A percentile compares a stretch with the other conserved stretches of the same genome.
Conservation (phyloP, 37 sponge, comb jelly and placozoan species). For the Amphimedon queenslandica region DNA sequence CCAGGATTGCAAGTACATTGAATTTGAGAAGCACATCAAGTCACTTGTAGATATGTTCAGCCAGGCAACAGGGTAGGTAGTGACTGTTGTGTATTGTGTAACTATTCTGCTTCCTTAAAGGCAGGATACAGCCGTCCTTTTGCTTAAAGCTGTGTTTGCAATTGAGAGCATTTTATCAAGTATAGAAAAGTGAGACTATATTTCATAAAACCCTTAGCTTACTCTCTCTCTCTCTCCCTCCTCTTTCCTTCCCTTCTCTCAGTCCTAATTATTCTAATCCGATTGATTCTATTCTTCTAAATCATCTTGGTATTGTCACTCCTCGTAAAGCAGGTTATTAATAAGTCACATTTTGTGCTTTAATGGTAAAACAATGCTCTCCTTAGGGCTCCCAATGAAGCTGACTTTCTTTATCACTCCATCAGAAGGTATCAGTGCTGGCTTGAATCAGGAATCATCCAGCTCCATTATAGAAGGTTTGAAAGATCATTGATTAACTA, state of each 20-base stretch:
- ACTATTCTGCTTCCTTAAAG: not conserved
- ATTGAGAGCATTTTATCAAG: not conserved
- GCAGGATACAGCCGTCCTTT: not conserved
- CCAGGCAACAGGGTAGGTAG: not conserved
- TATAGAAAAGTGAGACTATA: not conserved
- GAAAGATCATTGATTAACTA: no score
- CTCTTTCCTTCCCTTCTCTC: no score
- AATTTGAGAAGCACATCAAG: not conserved
- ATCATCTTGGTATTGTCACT: not conserved
- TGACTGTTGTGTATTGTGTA: no score
- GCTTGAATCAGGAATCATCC: no score
- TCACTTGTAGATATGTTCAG: not conserved
- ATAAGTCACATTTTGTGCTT: not conserved
- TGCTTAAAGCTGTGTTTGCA: not conserved
- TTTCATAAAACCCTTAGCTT: no score
- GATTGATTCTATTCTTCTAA: not conserved
- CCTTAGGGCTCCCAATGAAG: not conserved
- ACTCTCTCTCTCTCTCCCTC: no score
- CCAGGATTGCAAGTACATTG: not conserved
- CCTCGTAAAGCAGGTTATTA: not conserved
- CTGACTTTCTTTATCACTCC: not conserved
- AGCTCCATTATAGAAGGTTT: no score
- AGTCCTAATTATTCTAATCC: no score
- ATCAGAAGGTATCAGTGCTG: no score
- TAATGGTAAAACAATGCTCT: not conserved